Evolutionary conservation across 2,888 invertebrate species (phyloP), one percentile per base, ranked within the genome.

Genomic region (Nymphalis polychloros): DNA sequence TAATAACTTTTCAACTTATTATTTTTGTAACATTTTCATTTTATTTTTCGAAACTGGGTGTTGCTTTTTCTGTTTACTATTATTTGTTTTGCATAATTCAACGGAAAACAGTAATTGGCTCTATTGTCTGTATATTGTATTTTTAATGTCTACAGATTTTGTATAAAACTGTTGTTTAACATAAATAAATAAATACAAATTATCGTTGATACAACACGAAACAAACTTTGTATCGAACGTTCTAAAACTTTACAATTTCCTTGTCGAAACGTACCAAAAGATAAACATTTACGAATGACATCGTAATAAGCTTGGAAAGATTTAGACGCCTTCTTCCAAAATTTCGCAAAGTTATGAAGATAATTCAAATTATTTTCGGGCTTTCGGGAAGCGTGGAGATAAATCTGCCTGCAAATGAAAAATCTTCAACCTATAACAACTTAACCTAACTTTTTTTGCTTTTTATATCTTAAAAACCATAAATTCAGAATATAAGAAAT

Each of bases 341-440:
- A 69, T 64, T 74, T 75, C 74, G 67, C 73, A 68, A 75, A 73
- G 76, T 77, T 69, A 63, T 61, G 59, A 53, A 72, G 76, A 76
- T 76, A 76, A 77, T 73, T 76, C 74, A 68, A 71, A 73, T 72
- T 72, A 73, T 74, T 74, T 70, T 53, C 62, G 49, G 53, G 61
- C 46, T 63, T 61, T 53, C 63, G 61, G 50, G 41, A 41, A 61
- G 61, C 20, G 64, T 67, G 69, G 69, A 63, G 68, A 53, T 64
- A 55, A 55, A 55, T 67, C 63, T 67, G 63, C 62, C 67, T 31
- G 55, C 64, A 63, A 67, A 68, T 49, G 60, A 68, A 60, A 67
- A 66, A 65, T 64, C 67, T 68, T 68, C 72, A 70, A 64, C 48
- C 59, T 70, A 66, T 72, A 65, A 60, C 69, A 70, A 64, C 57